phyloP scores from a whole-genome alignment of 2,113 vertebrate genomes.

The Lophochroa leadbeateri region DNA sequence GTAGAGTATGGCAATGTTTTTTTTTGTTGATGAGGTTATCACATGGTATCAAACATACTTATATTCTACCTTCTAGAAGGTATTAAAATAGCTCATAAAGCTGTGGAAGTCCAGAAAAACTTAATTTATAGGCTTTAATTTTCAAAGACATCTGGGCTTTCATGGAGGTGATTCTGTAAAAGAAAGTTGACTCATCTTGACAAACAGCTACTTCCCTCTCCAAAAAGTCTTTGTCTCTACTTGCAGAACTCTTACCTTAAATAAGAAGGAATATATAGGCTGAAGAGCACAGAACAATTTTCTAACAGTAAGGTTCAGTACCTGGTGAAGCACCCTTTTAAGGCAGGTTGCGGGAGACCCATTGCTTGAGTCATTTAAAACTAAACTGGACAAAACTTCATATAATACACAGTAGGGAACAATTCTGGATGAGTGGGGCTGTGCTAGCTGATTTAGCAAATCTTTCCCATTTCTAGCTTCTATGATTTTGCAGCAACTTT shows the following conservation, averaged over 20 bases:
- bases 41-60: not conserved
- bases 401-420: not conserved
- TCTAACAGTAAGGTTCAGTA: not conserved
- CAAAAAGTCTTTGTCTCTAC: not conserved
- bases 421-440: not conserved
- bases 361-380: not conserved
- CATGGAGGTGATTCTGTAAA: not conserved
- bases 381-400: not conserved
- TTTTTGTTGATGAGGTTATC: not conserved
- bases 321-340: not conserved
- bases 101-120: not conserved
- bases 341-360: not conserved
- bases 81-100: not conserved
- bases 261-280: not conserved
- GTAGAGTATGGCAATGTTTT: not conserved
- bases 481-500: not conserved
- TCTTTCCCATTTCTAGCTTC: not conserved
- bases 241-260: not conserved
- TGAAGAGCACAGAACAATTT: not conserved
- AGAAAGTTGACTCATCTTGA: not conserved
- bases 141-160: not conserved
- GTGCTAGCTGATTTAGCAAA: not conserved
- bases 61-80: not conserved
- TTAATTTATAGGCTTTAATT: not conserved
- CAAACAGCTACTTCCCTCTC: not conserved